A percentile compares a stretch with the other conserved stretches of the same genome.
These are phyloP conservation scores for Lypha dubia DNA, from an alignment of 2,888 invertebrate genomes.

Conservation along the genomic window DNA sequence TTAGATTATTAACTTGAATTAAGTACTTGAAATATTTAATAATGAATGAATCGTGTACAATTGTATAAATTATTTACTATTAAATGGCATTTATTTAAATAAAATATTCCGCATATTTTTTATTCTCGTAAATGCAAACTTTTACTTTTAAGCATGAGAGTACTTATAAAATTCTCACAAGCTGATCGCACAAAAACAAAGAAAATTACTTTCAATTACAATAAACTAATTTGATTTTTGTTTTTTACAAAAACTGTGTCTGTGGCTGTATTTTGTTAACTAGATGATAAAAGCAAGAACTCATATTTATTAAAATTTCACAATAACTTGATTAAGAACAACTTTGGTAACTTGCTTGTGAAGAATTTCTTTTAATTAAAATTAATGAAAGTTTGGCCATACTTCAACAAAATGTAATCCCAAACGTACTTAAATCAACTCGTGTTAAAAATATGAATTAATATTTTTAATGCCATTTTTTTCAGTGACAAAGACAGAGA, in stretches of 20 bases:
- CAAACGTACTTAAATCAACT: too few relatives aligned
- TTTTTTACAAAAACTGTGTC: too few relatives aligned
- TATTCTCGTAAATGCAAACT: background rate
- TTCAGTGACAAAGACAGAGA: too few relatives aligned
- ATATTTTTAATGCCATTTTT: too few relatives aligned
- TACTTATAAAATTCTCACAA: background rate
- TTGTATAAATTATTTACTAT: slow-evolving; percentile 7
- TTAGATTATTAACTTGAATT: slow-evolving; percentile 11
- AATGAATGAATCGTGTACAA: background rate
- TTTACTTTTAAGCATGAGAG: background rate
- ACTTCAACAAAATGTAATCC: too few relatives aligned
- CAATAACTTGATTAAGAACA: background rate
- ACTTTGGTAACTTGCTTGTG: background rate
- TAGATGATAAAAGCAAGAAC: background rate
- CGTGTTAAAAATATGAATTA: too few relatives aligned
- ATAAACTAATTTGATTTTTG: background rate
- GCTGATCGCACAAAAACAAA: background rate
- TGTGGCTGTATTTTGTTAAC: background rate
- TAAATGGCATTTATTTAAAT: slow-evolving; percentile 1
- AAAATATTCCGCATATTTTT: background rate
- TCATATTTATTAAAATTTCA: slow-evolving; percentile 16
- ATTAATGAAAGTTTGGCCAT: too few relatives aligned
- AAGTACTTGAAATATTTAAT: slow-evolving; percentile 16
- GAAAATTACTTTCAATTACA: slow-evolving; percentile 4
- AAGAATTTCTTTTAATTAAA: background rate